Conservation (phyloP, 2,113 vertebrate species). For the Bubo scandiacus region DNA sequence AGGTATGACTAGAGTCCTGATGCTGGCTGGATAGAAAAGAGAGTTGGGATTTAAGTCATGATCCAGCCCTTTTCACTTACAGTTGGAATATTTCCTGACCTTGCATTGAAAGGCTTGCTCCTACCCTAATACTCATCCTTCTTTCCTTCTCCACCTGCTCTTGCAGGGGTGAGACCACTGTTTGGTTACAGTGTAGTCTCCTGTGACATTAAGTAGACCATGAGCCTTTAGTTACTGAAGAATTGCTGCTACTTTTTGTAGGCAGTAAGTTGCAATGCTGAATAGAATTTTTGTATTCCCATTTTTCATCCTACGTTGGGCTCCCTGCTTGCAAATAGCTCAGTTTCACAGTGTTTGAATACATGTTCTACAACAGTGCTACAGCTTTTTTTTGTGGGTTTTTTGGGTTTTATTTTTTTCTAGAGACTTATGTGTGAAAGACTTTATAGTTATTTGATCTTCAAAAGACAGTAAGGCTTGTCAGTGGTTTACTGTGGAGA, state of each 20-base stretch:
- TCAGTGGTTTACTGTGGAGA: neutral
- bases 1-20: neutral
- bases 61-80: neutral
- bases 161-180: neutral
- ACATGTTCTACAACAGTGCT: neutral
- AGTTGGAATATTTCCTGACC: neutral
- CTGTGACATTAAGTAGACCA: neutral
- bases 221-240: neutral
- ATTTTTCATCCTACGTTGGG: neutral
- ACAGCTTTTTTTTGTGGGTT: neutral
- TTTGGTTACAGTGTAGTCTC: neutral
- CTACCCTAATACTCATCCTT: neutral
- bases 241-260: neutral
- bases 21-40: neutral
- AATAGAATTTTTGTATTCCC: neutral
- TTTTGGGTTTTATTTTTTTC: neutral
- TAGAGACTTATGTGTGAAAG: neutral
- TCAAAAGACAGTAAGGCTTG: neutral
- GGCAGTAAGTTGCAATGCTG: neutral
- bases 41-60: neutral
- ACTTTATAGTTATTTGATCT: neutral
- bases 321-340: neutral
- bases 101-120: neutral
- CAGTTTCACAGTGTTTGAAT: neutral
- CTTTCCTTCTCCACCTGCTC: neutral